Evolutionary conservation across 2,888 invertebrate species (phyloP), one percentile per base, ranked within the genome.

Genomic region (Diarsia mendica): DNA sequence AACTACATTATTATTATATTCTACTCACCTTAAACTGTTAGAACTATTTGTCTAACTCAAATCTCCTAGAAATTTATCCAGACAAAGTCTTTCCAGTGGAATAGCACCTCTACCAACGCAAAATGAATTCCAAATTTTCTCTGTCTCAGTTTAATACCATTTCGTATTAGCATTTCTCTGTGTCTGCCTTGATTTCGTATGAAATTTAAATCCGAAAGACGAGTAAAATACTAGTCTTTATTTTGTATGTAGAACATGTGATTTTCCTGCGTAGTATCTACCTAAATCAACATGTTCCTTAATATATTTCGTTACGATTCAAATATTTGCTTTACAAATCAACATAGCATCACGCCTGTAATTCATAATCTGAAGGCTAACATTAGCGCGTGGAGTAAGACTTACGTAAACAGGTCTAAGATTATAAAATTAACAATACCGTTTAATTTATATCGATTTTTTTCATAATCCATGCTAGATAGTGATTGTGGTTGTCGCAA

Each of bases 181-280:
- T 84, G 79, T 76, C 82, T 79, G 78, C 85, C 86, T 85, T 89
- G 89, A 90, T 91, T 89, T 90, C 84, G 87, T 87, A 87, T 87
- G 87, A 89, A 91, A 87, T 89, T 89, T 87, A 86, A 91, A 90
- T 90, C 75, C 71, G 3, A 68, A 79, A 79, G 64, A 80, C 63
- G 64, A 67, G 13, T 67, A 75, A 75, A 78, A 75, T 83, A 76
- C 68, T 72, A 75, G 60, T 68, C 61, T 70, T 71, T 71, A 80
- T 80, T 67, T 61, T 49, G 51, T 53, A 58, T 64, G 66, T 67
- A 66, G 20, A 72, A 49, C 9, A 55, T 80, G 13, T 61, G n/a
- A 61, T 68, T 73, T 69, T 67, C 46, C 46, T 33, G 28, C 66
- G 23, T 61, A 10, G n/a, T 44, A 15, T n/a, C n/a, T 15, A 60